Percentiles rank a stretch among this genome's conserved stretches.
These are phyloP conservation scores for Sebastes hubbsi DNA, from an alignment of 2,797 vertebrate genomes.

Conservation along the genomic window DNA sequence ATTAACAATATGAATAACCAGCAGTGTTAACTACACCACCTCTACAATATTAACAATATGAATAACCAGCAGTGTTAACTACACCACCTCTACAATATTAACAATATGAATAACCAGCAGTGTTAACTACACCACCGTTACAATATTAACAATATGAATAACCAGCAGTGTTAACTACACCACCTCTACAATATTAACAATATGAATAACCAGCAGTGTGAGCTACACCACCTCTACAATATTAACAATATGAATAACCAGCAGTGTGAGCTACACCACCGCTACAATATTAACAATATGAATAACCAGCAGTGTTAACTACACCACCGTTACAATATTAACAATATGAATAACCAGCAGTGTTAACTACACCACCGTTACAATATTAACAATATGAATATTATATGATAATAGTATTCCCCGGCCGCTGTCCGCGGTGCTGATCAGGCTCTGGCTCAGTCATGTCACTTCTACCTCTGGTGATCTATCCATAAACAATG, in stretches of 20 bases:
- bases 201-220: not conserved
- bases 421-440: conserved; percentile 52
- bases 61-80: too few relatives aligned
- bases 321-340: too few relatives aligned
- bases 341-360: not conserved
- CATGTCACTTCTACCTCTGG: not conserved
- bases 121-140: too few relatives aligned
- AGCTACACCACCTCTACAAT: too few relatives aligned
- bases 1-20: too few relatives aligned
- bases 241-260: not conserved
- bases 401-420: not conserved
- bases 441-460: conserved; percentile 17
- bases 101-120: too few relatives aligned
- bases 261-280: not conserved
- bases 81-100: too few relatives aligned
- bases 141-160: not conserved
- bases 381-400: not conserved
- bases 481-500: not conserved
- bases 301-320: not conserved
- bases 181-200: too few relatives aligned
- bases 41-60: too few relatives aligned
- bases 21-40: too few relatives aligned
- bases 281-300: too few relatives aligned
- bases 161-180: not conserved
- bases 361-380: not conserved